Evolutionary conservation across 2,888 invertebrate species (phyloP).

Genomic region (Lissocephala sabroskyi): DNA sequence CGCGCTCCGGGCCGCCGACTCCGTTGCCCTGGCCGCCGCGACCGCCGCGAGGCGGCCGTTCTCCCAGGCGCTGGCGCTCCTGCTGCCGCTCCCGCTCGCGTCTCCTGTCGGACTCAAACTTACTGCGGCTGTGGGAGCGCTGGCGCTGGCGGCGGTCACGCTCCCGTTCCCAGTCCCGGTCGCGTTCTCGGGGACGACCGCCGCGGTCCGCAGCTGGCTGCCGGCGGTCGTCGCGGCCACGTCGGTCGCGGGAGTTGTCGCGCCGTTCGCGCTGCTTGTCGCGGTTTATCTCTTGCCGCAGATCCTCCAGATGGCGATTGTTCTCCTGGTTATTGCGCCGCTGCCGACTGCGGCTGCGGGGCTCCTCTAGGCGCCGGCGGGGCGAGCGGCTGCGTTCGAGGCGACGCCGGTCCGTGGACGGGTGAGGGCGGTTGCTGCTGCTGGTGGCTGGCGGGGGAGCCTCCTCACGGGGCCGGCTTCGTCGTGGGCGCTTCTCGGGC

Average conservation of each 20-base stretch:
- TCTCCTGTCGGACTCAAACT: slow-evolving; percentile 70
- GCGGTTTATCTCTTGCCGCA: slow-evolving; percentile 72
- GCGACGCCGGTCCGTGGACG: slow-evolving; percentile 21
- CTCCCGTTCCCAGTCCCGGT: slow-evolving; percentile 69
- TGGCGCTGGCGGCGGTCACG: slow-evolving; percentile 66
- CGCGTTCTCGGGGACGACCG: slow-evolving; percentile 36
- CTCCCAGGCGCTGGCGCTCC: slow-evolving; percentile 71
- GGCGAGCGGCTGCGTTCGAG: slow-evolving; percentile 38
- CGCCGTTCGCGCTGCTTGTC: slow-evolving; percentile 73
- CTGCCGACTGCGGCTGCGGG: slow-evolving; percentile 41
- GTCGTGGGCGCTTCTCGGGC: slow-evolving; percentile 59
- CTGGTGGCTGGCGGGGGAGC: slow-evolving; percentile 9
- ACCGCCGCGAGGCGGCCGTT: slow-evolving; percentile 49
- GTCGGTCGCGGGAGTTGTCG: slow-evolving; percentile 70
- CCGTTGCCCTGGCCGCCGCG: slow-evolving; percentile 68
- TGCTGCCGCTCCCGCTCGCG: slow-evolving; percentile 67
- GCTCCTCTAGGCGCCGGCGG: slow-evolving; percentile 36
- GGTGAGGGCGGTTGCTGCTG: slow-evolving; percentile 8
- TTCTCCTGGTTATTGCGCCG: slow-evolving; percentile 72
- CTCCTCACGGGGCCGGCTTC: slow-evolving; percentile 29
- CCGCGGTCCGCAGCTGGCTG: slow-evolving; percentile 53
- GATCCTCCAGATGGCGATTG: slow-evolving; percentile 70
- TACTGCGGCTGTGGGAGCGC: slow-evolving; percentile 70
- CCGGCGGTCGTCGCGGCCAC: slow-evolving; percentile 59
- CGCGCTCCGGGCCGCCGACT: slow-evolving; percentile 62